Conservation (phyloP, 2,113 vertebrate species). For the Phasianus colchicus region DNA sequence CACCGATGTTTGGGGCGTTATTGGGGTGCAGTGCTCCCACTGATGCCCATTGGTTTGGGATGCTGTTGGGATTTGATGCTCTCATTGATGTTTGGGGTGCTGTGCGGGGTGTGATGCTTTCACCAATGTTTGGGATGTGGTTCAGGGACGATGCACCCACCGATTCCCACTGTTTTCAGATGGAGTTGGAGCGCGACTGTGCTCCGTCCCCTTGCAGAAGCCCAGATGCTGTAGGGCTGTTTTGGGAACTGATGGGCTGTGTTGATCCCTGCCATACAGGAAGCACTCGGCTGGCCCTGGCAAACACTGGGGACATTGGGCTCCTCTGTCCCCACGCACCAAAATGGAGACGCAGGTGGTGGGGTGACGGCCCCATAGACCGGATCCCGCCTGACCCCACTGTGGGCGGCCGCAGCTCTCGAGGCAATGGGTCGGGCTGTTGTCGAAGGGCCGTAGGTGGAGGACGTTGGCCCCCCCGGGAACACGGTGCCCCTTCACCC, state of each 20-base stretch:
- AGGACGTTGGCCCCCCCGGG: not conserved
- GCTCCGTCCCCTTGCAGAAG: not conserved
- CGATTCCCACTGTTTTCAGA: rapidly evolving
- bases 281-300: rapidly evolving
- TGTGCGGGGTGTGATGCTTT: rapidly evolving
- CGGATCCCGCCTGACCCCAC: not conserved
- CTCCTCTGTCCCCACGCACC: not conserved
- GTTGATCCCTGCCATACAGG: not conserved
- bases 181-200: not conserved
- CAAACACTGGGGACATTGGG: rapidly evolving
- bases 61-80: no score
- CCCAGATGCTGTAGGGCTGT: not conserved
- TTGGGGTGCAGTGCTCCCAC: no score
- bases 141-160: rapidly evolving
- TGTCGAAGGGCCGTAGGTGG: conserved; percentile 36
- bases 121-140: rapidly evolving
- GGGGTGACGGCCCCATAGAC: not conserved
- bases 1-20: no score
- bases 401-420: not conserved
- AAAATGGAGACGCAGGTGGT: not conserved
- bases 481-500: not conserved
- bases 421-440: not conserved
- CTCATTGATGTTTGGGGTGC: no score
- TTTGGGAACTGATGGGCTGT: not conserved
- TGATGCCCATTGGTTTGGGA: no score